Evolutionary conservation across 2,113 vertebrate species (phyloP).

Genomic region (Eubucco bourcierii): DNA sequence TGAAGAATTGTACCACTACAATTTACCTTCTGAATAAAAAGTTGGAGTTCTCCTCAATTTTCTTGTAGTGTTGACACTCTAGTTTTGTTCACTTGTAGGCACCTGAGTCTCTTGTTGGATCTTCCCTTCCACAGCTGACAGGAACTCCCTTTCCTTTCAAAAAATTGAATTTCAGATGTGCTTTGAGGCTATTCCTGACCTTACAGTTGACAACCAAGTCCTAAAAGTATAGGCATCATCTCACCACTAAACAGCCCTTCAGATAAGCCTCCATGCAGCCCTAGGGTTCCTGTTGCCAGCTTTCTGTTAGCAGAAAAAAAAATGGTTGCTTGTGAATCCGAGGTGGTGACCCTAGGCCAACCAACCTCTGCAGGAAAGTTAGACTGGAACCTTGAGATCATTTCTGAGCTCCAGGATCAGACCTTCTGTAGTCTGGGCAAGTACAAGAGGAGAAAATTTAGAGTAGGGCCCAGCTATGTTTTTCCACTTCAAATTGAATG

Average conservation of each 20-base stretch:
- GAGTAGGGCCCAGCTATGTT: not conserved
- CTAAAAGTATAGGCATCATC: not conserved
- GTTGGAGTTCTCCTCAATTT: not conserved
- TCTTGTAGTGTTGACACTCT: not conserved
- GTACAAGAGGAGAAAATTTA: not conserved
- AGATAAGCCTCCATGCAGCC: not conserved
- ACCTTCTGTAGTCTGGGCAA: not conserved
- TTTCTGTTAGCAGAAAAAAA: not conserved
- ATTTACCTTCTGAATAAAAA: not conserved
- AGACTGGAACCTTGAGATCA: not conserved
- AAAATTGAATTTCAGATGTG: not conserved
- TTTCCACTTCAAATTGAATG: constrained; percentile 24
- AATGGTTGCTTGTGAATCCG: not conserved
- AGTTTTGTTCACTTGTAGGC: not conserved
- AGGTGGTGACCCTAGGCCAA: not conserved
- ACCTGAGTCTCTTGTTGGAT: not conserved
- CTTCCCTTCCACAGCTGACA: not conserved
- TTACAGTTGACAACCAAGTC: not conserved
- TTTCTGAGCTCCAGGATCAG: not conserved
- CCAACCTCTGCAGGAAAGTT: not conserved
- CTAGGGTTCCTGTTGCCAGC: not conserved
- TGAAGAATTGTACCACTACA: not conserved
- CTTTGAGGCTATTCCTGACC: not conserved
- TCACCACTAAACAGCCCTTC: not conserved
- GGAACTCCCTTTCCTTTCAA: not conserved